phyloP scores from a whole-genome alignment of 1,140 invertebrate genomes.

The Stegodyphus mimosarum region DNA sequence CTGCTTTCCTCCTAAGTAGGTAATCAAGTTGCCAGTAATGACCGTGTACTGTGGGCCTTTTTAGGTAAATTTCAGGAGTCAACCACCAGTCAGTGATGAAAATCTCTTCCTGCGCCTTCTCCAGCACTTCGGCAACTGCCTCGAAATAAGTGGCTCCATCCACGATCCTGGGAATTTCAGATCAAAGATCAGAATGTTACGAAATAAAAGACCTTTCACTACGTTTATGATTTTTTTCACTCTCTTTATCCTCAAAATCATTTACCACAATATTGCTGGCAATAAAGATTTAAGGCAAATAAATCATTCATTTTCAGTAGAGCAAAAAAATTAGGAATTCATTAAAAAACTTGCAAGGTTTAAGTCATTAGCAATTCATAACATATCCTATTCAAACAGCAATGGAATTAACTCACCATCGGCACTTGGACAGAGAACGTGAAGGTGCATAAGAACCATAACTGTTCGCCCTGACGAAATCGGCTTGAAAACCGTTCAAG shows the following conservation, averaged over 20 bases:
- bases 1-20: slow-evolving; percentile 87
- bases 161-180: slow-evolving; percentile 75
- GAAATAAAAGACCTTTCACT: background rate
- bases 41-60: slow-evolving; percentile 81
- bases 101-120: slow-evolving; percentile 90
- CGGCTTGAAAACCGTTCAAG: slow-evolving; percentile 75
- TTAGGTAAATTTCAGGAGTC: slow-evolving; percentile 94
- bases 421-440: slow-evolving; percentile 74
- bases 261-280: background rate
- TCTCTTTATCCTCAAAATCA: background rate
- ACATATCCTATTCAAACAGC: background rate
- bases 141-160: slow-evolving; percentile 89
- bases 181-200: background rate
- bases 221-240: background rate
- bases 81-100: slow-evolving; percentile 98
- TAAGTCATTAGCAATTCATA: background rate
- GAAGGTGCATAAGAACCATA: slow-evolving; percentile 87
- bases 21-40: slow-evolving; percentile 89
- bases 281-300: background rate
- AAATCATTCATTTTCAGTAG: background rate
- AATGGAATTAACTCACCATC: slow-evolving; percentile 70
- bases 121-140: slow-evolving; percentile 87
- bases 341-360: background rate
- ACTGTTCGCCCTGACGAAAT: slow-evolving; percentile 80
- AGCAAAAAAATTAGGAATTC: background rate